phyloP scores from a whole-genome alignment of 2,888 invertebrate genomes.

The Callyntrura guangdongensis region DNA sequence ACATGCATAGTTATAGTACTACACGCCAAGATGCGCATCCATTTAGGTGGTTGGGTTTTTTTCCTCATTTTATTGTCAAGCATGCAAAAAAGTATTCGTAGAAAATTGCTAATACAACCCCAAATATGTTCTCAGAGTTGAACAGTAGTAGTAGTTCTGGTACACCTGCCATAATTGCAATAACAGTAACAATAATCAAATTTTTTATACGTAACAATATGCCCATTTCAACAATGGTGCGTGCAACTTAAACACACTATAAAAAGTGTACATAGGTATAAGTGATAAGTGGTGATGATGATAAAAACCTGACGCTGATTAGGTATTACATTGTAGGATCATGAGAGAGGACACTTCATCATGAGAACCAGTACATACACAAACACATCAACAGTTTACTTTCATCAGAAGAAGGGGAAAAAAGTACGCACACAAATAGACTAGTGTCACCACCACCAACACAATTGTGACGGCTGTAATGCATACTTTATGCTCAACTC shows the following conservation, averaged over 20 bases:
- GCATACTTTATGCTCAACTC: too few species aligned
- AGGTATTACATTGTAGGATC: background rate
- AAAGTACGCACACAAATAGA: too few species aligned
- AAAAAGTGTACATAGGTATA: too few species aligned
- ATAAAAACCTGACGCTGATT: slow-evolving; percentile 3
- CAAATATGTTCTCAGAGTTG: background rate
- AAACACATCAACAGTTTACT: background rate
- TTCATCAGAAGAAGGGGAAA: background rate
- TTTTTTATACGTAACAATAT: slow-evolving; percentile 25
- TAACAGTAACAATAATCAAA: background rate
- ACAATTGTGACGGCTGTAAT: background rate
- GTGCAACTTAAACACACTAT: background rate
- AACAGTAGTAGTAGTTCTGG: slow-evolving; percentile 44
- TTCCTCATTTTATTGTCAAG: too few species aligned
- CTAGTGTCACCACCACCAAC: too few species aligned
- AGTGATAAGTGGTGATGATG: background rate
- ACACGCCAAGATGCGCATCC: too few species aligned
- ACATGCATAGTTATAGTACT: too few species aligned
- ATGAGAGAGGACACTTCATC: background rate
- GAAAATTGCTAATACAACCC: background rate
- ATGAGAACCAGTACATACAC: background rate
- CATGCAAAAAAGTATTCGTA: too few species aligned
- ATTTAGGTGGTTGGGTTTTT: too few species aligned
- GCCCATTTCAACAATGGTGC: background rate
- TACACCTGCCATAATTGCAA: slow-evolving; percentile 35